Percentiles rank a stretch among this genome's conserved stretches.
phyloP scores from a whole-genome alignment of 2,113 vertebrate genomes.

The Myocastor coypus region DNA sequence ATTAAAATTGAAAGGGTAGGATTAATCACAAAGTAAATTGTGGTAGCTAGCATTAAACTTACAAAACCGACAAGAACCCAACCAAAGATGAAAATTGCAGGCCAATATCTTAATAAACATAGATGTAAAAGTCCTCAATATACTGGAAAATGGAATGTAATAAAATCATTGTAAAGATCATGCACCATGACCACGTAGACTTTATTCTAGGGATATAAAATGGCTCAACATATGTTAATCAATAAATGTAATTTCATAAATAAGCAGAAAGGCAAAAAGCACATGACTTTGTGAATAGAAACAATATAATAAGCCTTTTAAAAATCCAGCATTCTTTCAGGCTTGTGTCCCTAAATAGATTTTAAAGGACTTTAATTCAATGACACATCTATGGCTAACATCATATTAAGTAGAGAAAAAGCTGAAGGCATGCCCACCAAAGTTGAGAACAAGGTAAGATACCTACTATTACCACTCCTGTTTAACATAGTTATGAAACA shows the following conservation, averaged over 20 bases:
- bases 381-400: background rate
- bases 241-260: background rate
- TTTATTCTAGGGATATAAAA: background rate
- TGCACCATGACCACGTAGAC: background rate
- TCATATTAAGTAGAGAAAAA: background rate
- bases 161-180: background rate
- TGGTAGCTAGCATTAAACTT: background rate
- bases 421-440: background rate
- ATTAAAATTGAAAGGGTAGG: background rate
- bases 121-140: background rate
- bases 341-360: background rate
- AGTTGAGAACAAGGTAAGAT: background rate
- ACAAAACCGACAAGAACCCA: background rate
- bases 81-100: background rate
- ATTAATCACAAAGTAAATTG: background rate
- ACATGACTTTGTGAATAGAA: background rate
- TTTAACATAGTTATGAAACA: background rate
- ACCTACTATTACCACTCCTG: background rate
- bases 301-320: background rate
- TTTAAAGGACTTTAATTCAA: background rate
- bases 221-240: background rate
- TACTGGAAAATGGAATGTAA: background rate
- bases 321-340: background rate
- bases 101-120: background rate
- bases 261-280: background rate